Evolutionary conservation across 2,113 vertebrate genomes (phyloP).

Genomic region (Clarias gariepinus): DNA sequence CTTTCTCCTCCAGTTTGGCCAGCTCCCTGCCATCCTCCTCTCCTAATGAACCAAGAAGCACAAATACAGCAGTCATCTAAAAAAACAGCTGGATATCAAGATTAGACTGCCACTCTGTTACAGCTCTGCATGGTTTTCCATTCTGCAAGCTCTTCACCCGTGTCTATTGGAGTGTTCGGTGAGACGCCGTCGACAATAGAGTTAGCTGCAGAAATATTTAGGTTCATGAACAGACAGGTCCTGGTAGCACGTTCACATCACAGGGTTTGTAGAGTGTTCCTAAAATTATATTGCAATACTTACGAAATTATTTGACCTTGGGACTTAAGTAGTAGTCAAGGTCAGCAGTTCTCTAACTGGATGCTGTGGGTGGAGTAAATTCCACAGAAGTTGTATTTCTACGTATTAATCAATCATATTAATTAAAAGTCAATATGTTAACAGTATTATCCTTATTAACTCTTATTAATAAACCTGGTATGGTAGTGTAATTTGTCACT

Average conservation of each 20-base stretch:
- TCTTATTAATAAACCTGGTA: background rate
- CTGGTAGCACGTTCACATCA: background rate
- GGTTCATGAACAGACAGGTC: background rate
- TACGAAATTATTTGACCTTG: background rate
- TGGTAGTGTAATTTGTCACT: background rate
- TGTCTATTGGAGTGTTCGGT: slow-evolving; percentile 7
- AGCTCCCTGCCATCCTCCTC: slow-evolving; percentile 89
- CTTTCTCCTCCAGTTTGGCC: slow-evolving; percentile 90
- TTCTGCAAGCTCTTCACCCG: background rate
- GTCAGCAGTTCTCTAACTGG: background rate
- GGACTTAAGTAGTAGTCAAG: background rate
- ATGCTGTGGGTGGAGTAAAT: background rate
- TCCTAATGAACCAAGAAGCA: slow-evolving; percentile 65
- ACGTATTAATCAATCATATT: background rate
- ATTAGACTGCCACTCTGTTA: slow-evolving; percentile 16
- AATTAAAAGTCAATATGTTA: background rate
- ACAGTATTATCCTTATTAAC: too few species aligned
- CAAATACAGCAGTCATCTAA: slow-evolving; percentile 34
- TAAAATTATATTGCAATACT: background rate
- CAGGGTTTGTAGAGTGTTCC: too few species aligned
- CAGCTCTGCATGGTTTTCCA: background rate
- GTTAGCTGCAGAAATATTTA: background rate
- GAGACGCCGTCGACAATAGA: background rate
- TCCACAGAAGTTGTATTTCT: background rate
- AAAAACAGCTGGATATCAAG: slow-evolving; percentile 23